Evolutionary conservation across 2,888 invertebrate species (phyloP), one percentile per base, ranked within the genome.

Genomic region (Cenopis cana): DNA sequence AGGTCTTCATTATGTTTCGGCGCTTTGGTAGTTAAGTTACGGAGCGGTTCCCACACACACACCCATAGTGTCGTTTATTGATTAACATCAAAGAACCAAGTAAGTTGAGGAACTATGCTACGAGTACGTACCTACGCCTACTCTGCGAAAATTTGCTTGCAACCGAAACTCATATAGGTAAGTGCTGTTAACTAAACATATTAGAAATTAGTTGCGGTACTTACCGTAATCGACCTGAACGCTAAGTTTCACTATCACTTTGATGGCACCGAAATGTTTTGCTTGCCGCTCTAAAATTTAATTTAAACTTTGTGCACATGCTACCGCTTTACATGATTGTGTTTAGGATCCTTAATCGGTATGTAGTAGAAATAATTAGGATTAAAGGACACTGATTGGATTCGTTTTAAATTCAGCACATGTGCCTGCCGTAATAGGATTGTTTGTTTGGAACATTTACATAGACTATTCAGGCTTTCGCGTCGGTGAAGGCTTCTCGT

Each of bases 171-270:
- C 83, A 82, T 83, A 71, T 71, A 61, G 71, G 83, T 82, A 89
- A 90, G 86, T 89, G 89, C 87, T 86, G 87, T 88, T 91, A 88
- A 87, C 88, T 86, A 85, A 89, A 90, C 86, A 88, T 89, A 91
- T 89, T 89, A 88, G 88, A 89, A 88, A 91, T 90, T 89, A 87
- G 89, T 89, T 86, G 81, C 83, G 84, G 88, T 88, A 87, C 85
- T 87, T 83, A 83, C 86, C 80, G 81, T 89, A 88, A 91, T 89
- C 89, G 88, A 87, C 84, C 79, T 78, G 80, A 83, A 82, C 78
- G 77, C 75, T 74, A 86, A 89, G 84, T 90, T 89, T 78, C 77
- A 79, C 84, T 86, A 88, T 87, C 86, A 85, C 82, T 86, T 87
- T 87, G 85, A 88, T 86, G 82, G 80, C 76, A 77, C 79, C 74